Evolutionary conservation across 2,797 vertebrate species (phyloP), one percentile per base, ranked within the genome.

Genomic region (Neoniphon sammara): DNA sequence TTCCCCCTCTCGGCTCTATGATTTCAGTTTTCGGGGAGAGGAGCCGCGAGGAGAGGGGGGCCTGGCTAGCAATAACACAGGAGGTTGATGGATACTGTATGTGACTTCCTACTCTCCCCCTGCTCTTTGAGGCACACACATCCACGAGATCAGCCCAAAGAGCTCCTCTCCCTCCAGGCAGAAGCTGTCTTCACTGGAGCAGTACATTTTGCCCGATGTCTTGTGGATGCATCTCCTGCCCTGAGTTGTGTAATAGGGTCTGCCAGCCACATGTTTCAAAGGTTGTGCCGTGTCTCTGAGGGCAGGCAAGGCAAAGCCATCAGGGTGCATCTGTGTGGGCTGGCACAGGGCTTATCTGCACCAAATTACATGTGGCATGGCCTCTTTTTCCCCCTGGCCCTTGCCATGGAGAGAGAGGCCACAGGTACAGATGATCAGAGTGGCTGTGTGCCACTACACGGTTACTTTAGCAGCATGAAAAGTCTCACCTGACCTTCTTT

Each of bases 201-300:
- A 62, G 68, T 69, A 78, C 72, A 73, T 63, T 86, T 21, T 47
- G 69, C 76, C 71, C 83, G 80, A 90, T 85, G 87, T 58, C 66
- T 74, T 0, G 23, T 46, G 74, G 69, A 82, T 18, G 62, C 11
- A 39, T 50, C 62, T 54, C 54, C 64, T 23, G 76, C 73, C 75
- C 62, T 36, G 39, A 52, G 83, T 88, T 89, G 87, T 87, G 83
- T 88, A 88, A 88, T n/a, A 65, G 50, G 57, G 66, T 82, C 86
- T 87, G 87, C 50, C 79, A 49, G 85, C 85, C 88, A 87, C 91
- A 89, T 88, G 91, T 88, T 89, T 77, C 54, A 75, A 82, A 85
- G 63, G 78, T 65, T 86, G 82, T 34, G 30, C 27, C 18, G 10
- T 68, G 78, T 77, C 44, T 80, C 74, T 63, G 74, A 71, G 66